A percentile compares a stretch with the other conserved stretches of the same genome.
phyloP scores from a whole-genome alignment of 2,113 vertebrate species.

The Abramis brama region DNA sequence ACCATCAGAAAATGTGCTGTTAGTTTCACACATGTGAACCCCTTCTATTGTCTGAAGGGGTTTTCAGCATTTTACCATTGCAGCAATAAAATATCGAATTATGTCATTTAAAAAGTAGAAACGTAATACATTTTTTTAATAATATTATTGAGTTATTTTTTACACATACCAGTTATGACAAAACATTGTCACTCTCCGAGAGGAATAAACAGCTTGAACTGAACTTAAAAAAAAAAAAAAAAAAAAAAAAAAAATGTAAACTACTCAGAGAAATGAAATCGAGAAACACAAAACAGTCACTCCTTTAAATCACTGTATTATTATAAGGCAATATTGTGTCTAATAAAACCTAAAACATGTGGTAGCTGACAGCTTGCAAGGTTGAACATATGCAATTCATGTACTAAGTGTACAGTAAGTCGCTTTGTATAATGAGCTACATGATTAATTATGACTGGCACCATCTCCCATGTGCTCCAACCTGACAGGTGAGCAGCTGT shows the following conservation, averaged over 20 bases:
- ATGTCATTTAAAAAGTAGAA: not conserved
- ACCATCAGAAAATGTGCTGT: not conserved
- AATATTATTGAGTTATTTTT: no score
- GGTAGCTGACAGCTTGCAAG: not conserved
- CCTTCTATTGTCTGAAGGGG: not conserved
- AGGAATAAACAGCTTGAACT: no score
- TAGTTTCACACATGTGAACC: not conserved
- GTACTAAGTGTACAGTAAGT: not conserved
- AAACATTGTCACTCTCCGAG: no score
- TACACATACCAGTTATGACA: no score
- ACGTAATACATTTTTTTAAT: no score
- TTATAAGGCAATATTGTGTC: no score
- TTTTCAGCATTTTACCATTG: no score
- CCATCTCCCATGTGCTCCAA: not conserved
- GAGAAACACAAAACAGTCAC: no score
- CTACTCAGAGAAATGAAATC: no score
- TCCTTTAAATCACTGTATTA: no score
- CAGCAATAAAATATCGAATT: not conserved
- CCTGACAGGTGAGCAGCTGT: conserved; percentile 46
- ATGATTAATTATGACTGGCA: conserved; percentile 10
- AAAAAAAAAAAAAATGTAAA: not conserved
- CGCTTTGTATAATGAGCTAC: not conserved
- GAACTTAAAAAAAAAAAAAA: not conserved
- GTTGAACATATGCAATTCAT: not conserved
- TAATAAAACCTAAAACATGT: not conserved